Base-by-base conservation (phyloP, 2,888 invertebrate species). In the Metopia argyrocephala region DNA sequence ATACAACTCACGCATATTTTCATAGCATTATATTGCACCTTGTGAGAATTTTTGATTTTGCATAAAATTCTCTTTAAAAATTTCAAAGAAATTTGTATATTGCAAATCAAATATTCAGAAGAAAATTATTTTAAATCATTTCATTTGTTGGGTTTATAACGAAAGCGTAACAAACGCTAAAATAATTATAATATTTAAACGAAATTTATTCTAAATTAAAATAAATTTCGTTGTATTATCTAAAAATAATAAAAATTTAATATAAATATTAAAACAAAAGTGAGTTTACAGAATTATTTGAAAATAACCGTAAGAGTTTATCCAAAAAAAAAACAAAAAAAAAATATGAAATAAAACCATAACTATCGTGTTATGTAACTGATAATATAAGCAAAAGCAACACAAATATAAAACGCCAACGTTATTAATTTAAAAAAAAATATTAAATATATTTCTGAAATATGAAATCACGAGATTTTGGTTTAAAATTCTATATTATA, bases 111-210 rank as follows among this genome's bases (percentile, higher is more conserved):
- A 46, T 2, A 61, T 76, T 78, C 45, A 56, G 23, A 59, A 45
- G n/a, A 48, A 70, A 48, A 38, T 27, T 54, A 20, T 69, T 61
- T n/a, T 7, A 81, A 78, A 78, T 75, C 65, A 78, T 66, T 81
- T 81, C 62, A 81, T 78, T 81, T 81, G 81, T 81, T 81, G 81
- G 81, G 81, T 81, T 74, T 81, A 78, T 50, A 75, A 78, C 66
- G 78, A 78, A 75, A 70, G 78, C 81, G 81, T 75, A 78, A 54
- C 74, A 71, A 78, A 81, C 78, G 74, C 81, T 75, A 38, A 78
- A 54, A 28, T 18, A 38, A 61, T 61, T 75, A 46, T 27, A 23
- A 25, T 61, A 54, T 50, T 15, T 50, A 31, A 81, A 70, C 78
- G 78, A 75, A 78, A 78, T 81, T 78, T 70, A 28, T 75, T 66